Evolutionary conservation across 2,888 invertebrate species (phyloP).

Genomic region (Lacanobia wlatinum): DNA sequence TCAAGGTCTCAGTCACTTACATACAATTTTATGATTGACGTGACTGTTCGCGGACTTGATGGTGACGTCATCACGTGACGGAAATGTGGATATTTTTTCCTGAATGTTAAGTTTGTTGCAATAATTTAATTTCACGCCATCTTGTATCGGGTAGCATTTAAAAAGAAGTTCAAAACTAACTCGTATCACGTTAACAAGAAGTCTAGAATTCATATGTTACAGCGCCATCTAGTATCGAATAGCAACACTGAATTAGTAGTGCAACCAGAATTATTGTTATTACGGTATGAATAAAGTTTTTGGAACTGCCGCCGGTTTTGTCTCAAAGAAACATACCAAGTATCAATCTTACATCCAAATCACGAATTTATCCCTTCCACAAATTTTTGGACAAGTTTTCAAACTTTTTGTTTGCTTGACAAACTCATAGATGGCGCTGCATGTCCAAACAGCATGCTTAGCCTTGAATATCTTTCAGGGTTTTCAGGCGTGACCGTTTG

Average conservation of each 20-base stretch:
- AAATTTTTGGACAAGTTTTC: not conserved
- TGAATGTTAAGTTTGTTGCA: too few relatives aligned
- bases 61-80: too few relatives aligned
- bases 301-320: not conserved
- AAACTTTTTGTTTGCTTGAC: conserved; percentile 29
- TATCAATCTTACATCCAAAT: not conserved
- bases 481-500: conserved; percentile 52
- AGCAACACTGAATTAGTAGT: not conserved
- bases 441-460: not conserved
- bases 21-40: too few relatives aligned
- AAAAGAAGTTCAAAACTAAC: not conserved
- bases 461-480: conserved; percentile 28
- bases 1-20: too few relatives aligned
- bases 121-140: not conserved
- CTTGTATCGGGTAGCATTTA: conserved; percentile 5
- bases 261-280: not conserved
- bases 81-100: too few relatives aligned
- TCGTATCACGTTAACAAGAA: too few relatives aligned
- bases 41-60: too few relatives aligned
- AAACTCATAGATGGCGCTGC: conserved; percentile 38
- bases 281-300: not conserved
- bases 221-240: conserved; percentile 9
- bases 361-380: not conserved
- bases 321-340: not conserved
- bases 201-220: too few relatives aligned